Base-by-base conservation (phyloP, 2,888 invertebrate species). In the Acleris sparsana region DNA sequence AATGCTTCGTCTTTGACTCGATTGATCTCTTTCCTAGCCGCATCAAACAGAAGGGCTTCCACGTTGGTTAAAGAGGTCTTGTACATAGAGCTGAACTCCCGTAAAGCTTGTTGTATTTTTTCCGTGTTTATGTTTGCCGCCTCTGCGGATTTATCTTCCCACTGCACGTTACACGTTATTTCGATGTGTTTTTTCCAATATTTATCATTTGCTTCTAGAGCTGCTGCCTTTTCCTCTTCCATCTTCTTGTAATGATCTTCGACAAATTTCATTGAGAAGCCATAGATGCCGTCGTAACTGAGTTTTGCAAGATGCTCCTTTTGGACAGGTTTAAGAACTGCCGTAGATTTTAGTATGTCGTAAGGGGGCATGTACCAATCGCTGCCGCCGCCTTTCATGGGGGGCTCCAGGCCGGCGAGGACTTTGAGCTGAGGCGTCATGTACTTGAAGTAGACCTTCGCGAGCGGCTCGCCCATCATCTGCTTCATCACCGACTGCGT, bases 361-460 rank as follows among this genome's bases (percentile, higher is more conserved):
- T 79, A 68, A 1, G 92, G 89, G 3, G 89, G 84, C 49, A 85
- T 73, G 71, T 78, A 88, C 90, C 91, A 91, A 63, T 88, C 85
- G 63, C 52, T 78, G 0, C 92, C 92, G 1, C 87, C 90, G 7
- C 92, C 91, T 71, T 83, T 83, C 75, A 92, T 74, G 0, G 80
- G 78, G 0, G 92, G 92, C 68, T 89, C 86, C 0, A 92, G 73
- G 0, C 92, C 92, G 2, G 90, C 91, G 1, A 90, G 73, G 1
- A 82, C 75, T 72, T 87, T 89, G 0, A 86, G 72, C 64, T 83
- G 85, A 0, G 78, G 77, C 9, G 71, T 77, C 92, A 92, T 91
- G 0, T 85, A 85, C 60, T 88, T 87, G 70, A 92, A 92, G 70
- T 87, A 91, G 48, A 92, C 80, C 9, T 80, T 76, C 1, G 92